These are phyloP conservation scores for Lepus europaeus DNA, from an alignment of 2,113 vertebrate species.

Conservation along the genomic window DNA sequence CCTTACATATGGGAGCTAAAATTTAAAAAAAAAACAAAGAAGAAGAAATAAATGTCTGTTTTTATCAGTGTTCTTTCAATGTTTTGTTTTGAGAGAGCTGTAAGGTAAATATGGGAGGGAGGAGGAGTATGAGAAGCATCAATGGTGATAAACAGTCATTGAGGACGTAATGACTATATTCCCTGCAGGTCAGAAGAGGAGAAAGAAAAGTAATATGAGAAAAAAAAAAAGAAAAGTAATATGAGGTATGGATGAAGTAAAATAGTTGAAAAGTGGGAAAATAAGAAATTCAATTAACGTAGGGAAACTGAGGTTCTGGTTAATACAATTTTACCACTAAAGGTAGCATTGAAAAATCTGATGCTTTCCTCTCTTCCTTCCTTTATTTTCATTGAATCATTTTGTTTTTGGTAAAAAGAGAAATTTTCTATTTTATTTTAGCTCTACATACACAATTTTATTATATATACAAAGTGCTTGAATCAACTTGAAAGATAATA, in stretches of 20 bases:
- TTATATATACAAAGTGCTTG: background rate
- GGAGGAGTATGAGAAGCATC: background rate
- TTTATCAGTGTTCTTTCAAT: too few relatives aligned
- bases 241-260: background rate
- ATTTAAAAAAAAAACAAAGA: too few relatives aligned
- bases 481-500: background rate
- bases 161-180: background rate
- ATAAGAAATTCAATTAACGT: background rate
- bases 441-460: background rate
- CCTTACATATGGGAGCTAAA: too few relatives aligned
- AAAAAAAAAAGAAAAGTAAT: background rate
- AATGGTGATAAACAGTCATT: background rate
- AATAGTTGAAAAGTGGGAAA: background rate
- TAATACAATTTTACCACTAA: background rate
- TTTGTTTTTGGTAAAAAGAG: background rate
- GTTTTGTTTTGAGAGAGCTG: background rate
- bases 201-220: background rate
- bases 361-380: background rate
- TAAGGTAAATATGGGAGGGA: background rate
- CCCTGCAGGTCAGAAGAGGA: background rate
- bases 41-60: too few relatives aligned
- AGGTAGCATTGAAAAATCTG: background rate
- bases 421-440: background rate
- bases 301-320: background rate
- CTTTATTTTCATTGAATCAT: background rate